Percentiles rank a stretch among this genome's conserved stretches.
These are phyloP conservation scores for Corvus hawaiiensis DNA, from an alignment of 2,113 vertebrate genomes.

Conservation along the genomic window DNA sequence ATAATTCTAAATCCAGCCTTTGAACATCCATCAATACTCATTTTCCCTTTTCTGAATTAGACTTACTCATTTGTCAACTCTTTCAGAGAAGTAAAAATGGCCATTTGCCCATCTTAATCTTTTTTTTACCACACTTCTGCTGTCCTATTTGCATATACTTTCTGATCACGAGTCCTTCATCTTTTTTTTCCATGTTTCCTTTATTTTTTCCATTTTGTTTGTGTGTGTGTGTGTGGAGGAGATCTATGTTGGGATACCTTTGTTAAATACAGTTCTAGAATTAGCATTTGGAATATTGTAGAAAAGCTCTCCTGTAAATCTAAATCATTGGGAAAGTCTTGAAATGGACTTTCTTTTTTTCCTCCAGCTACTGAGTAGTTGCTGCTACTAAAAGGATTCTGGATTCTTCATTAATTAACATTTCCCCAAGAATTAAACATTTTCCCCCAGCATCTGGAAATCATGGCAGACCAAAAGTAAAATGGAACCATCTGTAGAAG, in stretches of 20 bases:
- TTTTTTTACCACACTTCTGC: not conserved
- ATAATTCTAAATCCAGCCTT: not conserved
- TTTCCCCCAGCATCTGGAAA: not conserved
- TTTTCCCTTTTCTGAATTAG: not conserved
- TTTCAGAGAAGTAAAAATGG: not conserved
- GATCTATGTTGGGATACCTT: not conserved
- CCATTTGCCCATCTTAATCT: not conserved
- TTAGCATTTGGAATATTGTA: not conserved
- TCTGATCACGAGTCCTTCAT: not conserved
- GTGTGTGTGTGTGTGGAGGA: not conserved
- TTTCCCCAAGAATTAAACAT: not conserved
- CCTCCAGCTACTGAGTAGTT: not conserved
- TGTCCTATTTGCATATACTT: not conserved
- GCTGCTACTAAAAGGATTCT: not conserved
- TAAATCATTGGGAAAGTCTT: not conserved
- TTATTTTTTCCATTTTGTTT: not conserved
- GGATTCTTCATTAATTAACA: not conserved
- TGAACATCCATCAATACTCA: not conserved
- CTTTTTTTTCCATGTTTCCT: not conserved
- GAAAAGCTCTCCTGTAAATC: not conserved
- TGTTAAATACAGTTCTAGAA: not conserved
- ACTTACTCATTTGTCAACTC: not conserved
- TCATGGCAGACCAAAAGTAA: not conserved
- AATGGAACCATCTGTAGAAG: not conserved
- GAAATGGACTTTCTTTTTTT: not conserved